Base-by-base conservation (phyloP, 2,797 vertebrate species). In the Pachyuromys duprasi region DNA sequence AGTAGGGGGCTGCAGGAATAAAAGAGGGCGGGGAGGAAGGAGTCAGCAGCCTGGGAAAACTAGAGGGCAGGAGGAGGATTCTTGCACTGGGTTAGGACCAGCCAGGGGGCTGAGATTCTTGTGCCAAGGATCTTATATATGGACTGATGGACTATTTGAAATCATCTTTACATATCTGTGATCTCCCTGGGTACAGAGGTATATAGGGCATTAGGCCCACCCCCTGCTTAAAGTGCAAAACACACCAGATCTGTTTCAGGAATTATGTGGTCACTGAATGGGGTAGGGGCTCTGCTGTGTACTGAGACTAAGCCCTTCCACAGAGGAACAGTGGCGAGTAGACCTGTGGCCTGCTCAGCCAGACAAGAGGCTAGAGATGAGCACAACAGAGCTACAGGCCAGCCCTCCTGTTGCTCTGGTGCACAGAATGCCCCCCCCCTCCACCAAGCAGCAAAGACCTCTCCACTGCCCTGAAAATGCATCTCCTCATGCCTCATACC, bases 281-380 rank as follows among this genome's bases (percentile, higher is more conserved):
- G 60, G 26, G 24, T 4, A 3, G 13, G 9, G 6, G 1, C 13
- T 0, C 53, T 0, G 1, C 15, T 6, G 22, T 14, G 28, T 33
- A 28, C 60, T 22, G 33, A 55, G 65, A 49, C 13, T 55, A 39
- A 28, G 39, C 5, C 28, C n/a, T 69, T 76, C 13, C 11, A 3
- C 15, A 14, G n/a, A 15, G 57, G 13, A 76, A 49, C 4, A 5
- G 1, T 12, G 7, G 3, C 9, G 3, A 28, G 42, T 15, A 65
- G 62, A 28, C 22, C 45, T 39, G 33, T 17, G 39, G 60, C 42
- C 31, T 6, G 33, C 24, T 18, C 3, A 89, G 33, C 13, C 20
- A 86, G 53, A 14, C 20, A 20, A 45, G 33, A 24, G 36, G 17
- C 12, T 24, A 69, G 20, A 69, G 31, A 69, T 49, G 22, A 42